Evolutionary conservation across 2,888 invertebrate species (phyloP).

Genomic region (Rhagium mordax): DNA sequence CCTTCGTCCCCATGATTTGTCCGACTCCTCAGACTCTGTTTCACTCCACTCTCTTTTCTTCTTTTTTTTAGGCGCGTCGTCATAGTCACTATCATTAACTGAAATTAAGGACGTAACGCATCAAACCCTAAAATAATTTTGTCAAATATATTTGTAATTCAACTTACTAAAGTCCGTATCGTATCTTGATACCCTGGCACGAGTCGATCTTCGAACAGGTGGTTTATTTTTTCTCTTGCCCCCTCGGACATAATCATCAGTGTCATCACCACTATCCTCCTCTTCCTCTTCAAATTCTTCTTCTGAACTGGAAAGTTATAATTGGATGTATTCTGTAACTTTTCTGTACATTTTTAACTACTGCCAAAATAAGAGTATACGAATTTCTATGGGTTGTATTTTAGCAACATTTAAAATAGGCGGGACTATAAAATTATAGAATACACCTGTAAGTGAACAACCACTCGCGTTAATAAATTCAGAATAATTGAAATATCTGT

Average conservation of each 20-base stretch:
- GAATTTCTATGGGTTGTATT: too few relatives aligned
- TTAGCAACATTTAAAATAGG: too few relatives aligned
- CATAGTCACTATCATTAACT: slow-evolving; percentile 69
- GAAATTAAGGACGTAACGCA: too few relatives aligned
- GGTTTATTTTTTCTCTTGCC: slow-evolving; percentile 70
- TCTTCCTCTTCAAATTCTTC: slow-evolving; percentile 75
- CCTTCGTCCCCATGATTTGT: slow-evolving; percentile 71
- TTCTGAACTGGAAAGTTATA: slow-evolving; percentile 59
- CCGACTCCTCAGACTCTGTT: slow-evolving; percentile 76
- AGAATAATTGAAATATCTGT: too few relatives aligned
- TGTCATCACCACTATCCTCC: slow-evolving; percentile 73
- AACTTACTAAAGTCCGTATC: slow-evolving; percentile 73
- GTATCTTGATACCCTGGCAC: slow-evolving; percentile 71
- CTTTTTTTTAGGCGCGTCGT: slow-evolving; percentile 72
- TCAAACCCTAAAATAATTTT: slow-evolving; percentile 36
- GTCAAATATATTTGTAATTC: too few relatives aligned
- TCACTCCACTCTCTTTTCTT: slow-evolving; percentile 76
- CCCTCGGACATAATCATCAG: slow-evolving; percentile 71
- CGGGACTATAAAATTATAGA: too few relatives aligned
- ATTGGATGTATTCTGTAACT: too few relatives aligned
- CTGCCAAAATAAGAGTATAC: too few relatives aligned
- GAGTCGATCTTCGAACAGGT: slow-evolving; percentile 73
- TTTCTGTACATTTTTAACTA: too few relatives aligned
- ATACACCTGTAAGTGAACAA: too few relatives aligned
- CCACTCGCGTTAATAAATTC: too few relatives aligned